These are phyloP conservation scores for Felis chaus DNA, from an alignment of 2,113 vertebrate species.

Conservation along the genomic window DNA sequence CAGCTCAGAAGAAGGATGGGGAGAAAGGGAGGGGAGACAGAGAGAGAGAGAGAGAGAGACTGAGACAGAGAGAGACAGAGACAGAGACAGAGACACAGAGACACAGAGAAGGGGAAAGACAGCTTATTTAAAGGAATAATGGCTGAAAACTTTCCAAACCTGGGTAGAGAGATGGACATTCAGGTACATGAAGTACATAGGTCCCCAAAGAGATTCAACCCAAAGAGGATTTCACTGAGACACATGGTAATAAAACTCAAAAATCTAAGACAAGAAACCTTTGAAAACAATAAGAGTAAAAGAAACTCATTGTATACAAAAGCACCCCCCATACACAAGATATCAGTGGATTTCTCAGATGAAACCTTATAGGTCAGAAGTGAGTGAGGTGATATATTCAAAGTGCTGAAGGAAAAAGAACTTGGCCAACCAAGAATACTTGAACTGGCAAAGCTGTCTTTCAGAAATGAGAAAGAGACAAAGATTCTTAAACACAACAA, in stretches of 20 bases:
- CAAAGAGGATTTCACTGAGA: background rate
- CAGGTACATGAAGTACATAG: background rate
- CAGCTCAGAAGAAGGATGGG: background rate
- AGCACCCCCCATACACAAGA: too few species aligned
- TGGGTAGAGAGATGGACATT: background rate
- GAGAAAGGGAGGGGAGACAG: background rate
- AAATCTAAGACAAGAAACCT: background rate
- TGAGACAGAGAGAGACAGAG: background rate
- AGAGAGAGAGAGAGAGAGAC: background rate
- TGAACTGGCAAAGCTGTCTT: background rate
- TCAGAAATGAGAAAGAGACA: background rate
- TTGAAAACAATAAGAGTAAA: background rate
- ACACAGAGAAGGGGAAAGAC: background rate
- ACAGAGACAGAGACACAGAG: background rate
- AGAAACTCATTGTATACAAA: background rate
- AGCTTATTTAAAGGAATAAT: background rate
- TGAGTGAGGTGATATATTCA: background rate
- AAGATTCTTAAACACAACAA: background rate
- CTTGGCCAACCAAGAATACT: background rate
- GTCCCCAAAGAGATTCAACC: background rate
- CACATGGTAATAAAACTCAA: background rate
- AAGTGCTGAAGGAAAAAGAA: background rate
- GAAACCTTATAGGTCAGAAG: background rate
- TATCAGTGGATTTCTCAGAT: background rate
- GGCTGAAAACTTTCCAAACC: background rate